Percentiles rank a stretch among this genome's conserved stretches.
phyloP scores from a whole-genome alignment of 92 coral and sea anemone genomes.

The Muricea muricata region DNA sequence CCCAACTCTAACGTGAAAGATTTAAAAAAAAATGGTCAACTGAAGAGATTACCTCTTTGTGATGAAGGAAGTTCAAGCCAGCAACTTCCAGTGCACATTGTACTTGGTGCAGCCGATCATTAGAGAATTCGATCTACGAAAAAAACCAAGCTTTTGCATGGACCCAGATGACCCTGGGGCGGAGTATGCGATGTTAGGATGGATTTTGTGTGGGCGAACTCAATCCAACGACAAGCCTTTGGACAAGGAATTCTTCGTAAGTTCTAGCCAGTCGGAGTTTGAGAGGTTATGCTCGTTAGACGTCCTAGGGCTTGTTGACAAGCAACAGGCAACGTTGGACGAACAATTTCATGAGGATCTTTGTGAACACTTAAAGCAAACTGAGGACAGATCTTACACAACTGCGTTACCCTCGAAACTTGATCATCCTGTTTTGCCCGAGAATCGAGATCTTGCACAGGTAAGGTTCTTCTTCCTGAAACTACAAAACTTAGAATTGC shows the following conservation, averaged over 20 bases:
- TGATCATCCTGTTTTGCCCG: slow-evolving; percentile 58
- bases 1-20: slow-evolving; percentile 25
- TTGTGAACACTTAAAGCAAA: slow-evolving; percentile 51
- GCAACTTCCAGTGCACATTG: slow-evolving; percentile 53
- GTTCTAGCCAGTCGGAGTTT: slow-evolving; percentile 60
- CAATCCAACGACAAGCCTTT: background rate
- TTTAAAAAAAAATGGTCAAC: slow-evolving; percentile 13
- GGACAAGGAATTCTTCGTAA: slow-evolving; percentile 66
- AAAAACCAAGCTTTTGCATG: slow-evolving; percentile 50
- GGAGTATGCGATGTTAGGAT: slow-evolving; percentile 67
- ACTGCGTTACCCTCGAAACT: slow-evolving; percentile 74
- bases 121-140: slow-evolving; percentile 55
- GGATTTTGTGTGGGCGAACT: slow-evolving; percentile 36
- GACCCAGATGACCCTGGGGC: slow-evolving; percentile 73
- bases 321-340: background rate
- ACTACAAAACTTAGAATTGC: slow-evolving; percentile 67
- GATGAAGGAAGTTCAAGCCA: slow-evolving; percentile 40
- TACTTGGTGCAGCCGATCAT: slow-evolving; percentile 58
- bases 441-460: slow-evolving; percentile 58
- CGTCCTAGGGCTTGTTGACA: slow-evolving; percentile 69
- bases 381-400: slow-evolving; percentile 58
- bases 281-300: slow-evolving; percentile 71
- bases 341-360: slow-evolving; percentile 56
- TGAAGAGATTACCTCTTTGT: slow-evolving; percentile 29
- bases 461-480: slow-evolving; percentile 39